Base-by-base conservation (phyloP, 2,888 invertebrate species). In the Caenorhabditis becei region DNA sequence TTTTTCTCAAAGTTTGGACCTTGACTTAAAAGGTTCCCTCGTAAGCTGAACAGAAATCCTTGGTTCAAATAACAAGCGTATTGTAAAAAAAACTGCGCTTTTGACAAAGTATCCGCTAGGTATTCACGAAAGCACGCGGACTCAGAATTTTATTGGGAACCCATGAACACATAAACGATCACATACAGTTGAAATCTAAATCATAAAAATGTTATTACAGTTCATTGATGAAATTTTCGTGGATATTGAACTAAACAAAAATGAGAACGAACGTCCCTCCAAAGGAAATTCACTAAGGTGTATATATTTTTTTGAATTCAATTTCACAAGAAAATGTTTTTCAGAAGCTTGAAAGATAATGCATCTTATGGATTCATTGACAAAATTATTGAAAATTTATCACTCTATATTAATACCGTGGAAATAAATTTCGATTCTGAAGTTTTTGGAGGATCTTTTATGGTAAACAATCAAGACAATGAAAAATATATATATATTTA, bases 401-500 rank as follows among this genome's bases (percentile, higher is more conserved):
- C 96, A 54, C 94, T 99, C 85, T 94, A 95, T 91, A 96, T 99
- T 86, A 98, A 98, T 92, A 95, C 95, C 74, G 96, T 98, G 77
- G 95, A 95, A 92, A 94, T 99, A 89, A 95, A 95, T 89, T 97
- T 99, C 93, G 95, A 94, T 88, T 97, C 97, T 92, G 95, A 95
- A 88, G 96, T 96, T 70, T 99, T 99, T 93, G 95, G 95, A 88
- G 97, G 97, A 81, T 95, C 96, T 89, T 95, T 99, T 92, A 96
- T 97, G 94, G 97, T 97, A 91, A 88, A 32, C 1, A 63, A 32
- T 44, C 37, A 18, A 2, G 14, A 14, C 1, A 14, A 67, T 41
- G 32, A n/a, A 41, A n/a, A 51, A 23, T 35, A 0, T 32, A 20
- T n/a, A 23, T 18, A 35, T 51, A 14, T 23, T 59, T 83, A 28